Base-by-base conservation (phyloP, 2,888 invertebrate genomes). In the Amphipoea oculea region DNA sequence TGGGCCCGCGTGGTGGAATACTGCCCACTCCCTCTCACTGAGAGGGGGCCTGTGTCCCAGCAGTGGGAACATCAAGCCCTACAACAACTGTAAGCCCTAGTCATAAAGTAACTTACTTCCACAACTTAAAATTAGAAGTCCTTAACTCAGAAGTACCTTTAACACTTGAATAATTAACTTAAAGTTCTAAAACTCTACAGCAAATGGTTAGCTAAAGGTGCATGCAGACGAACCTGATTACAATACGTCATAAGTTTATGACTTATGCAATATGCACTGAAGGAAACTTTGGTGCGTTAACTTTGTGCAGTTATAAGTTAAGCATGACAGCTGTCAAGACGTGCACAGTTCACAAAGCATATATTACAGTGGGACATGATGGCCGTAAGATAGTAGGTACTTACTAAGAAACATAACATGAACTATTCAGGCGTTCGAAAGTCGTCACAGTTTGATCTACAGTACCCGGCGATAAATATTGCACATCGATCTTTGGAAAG, bases 221-320 rank as follows among this genome's bases (percentile, higher is more conserved):
- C 14, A 42, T 11, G 1, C 5, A n/a, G 20, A 60, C 20, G 23
- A n/a, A 51, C 20, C 5, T 67, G 66, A 82, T 60, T 14, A 42
- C n/a, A 40, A 42, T 36, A 51, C 12, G 48, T 60, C 82, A 36
- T 17, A 40, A 62, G 71, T 40, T 67, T 23, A 51, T 51, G 76
- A 75, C 57, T 51, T 40, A 82, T 60, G 65, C 75, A 51, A 45
- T 40, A 82, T 60, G 65, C 75, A 51, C 29, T 66, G 65, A n/a
- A 29, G 48, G 29, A 57, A 74, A 40, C 57, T 82, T 79, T n/a
- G 57, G 5, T 23, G 23, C 7, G 45, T 29, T 40, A 42, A 7
- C 65, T 75, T 57, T 36, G 17, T 54, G 57, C 0, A 14, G 45
- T 6, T 40, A 17, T 29, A 73, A 65, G 17, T 82, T 75, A 5